Base-by-base conservation (phyloP, 1,140 invertebrate species). In the Dolichoris vasculosae region DNA sequence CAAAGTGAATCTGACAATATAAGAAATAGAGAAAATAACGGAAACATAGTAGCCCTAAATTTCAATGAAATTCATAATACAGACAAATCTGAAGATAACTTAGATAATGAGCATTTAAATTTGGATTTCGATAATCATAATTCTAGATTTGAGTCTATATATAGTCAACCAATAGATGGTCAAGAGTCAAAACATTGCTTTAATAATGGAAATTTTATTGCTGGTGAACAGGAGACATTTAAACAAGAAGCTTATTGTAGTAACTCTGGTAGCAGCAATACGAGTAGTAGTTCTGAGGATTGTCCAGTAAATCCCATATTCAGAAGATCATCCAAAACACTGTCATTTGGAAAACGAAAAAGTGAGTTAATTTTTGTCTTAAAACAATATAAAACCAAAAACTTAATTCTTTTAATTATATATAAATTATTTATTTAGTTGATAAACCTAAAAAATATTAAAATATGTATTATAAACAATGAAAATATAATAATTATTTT, bases 141-240 rank as follows among this genome's bases (percentile, higher is more conserved):
- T 87, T 90, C 93, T 51, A 90, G 91, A 92, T 93, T 93, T 82
- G 92, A 93, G 87, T 91, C 91, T 8, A 91, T 93, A 83, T 93
- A 93, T 82, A 93, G 92, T 88, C 93, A 93, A 78, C 90, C 90
- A 26, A 86, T 92, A 35, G 93, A 93, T 71, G 71, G 87, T 55
- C 91, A 92, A 46, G 92, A 93, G 15, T 69, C 90, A 6, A 92
- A 92, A 79, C 88, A 91, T 87, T 85, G 90, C 83, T 91, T 88
- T 86, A 90, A 80, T 76, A 93, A 93, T 90, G 92, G 92, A 79
- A 93, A 93, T 86, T 90, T 90, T 75, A 87, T 91, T 80, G 75
- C 64, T 76, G 55, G 20, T 23, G 71, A 83, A 73, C 88, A 32
- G 88, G 80, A 86, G 35, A 78, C 76, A 9, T 87, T 87, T 15